Percentiles rank a stretch among this genome's conserved stretches.
Evolutionary conservation across 2,113 vertebrate genomes (phyloP).

Genomic region (Speoplatyrhinus poulsoni): DNA sequence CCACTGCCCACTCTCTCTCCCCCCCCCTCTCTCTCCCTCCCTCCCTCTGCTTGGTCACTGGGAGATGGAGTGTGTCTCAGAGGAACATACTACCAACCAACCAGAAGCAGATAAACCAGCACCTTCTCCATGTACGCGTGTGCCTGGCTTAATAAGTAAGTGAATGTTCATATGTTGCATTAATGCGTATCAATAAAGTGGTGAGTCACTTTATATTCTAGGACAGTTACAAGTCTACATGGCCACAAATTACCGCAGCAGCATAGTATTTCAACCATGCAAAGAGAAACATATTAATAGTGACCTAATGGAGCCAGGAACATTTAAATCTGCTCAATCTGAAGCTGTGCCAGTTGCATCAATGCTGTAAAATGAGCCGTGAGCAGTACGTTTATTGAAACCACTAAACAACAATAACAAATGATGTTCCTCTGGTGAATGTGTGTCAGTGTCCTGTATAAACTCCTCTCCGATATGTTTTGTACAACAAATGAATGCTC

Average conservation of each 20-base stretch:
- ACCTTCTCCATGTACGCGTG: constrained; percentile 14
- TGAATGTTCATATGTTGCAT: constrained; percentile 1
- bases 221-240: background rate
- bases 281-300: background rate
- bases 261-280: background rate
- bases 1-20: constrained; percentile 25
- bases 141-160: background rate
- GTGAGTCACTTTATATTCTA: too few relatives aligned
- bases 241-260: background rate
- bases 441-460: background rate
- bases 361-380: background rate
- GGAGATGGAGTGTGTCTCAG: constrained; percentile 57
- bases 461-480: too few relatives aligned
- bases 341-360: background rate
- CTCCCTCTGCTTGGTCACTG: constrained; percentile 38
- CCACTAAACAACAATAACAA: background rate
- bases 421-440: background rate
- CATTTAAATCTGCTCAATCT: too few relatives aligned
- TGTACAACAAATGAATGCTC: too few relatives aligned
- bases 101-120: constrained; percentile 46
- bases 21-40: constrained; percentile 18
- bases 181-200: too few relatives aligned
- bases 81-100: constrained; percentile 56
- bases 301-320: too few relatives aligned
- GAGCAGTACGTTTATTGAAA: background rate